phyloP scores from a whole-genome alignment of 2,797 vertebrate species.

The Octomys mimax region DNA sequence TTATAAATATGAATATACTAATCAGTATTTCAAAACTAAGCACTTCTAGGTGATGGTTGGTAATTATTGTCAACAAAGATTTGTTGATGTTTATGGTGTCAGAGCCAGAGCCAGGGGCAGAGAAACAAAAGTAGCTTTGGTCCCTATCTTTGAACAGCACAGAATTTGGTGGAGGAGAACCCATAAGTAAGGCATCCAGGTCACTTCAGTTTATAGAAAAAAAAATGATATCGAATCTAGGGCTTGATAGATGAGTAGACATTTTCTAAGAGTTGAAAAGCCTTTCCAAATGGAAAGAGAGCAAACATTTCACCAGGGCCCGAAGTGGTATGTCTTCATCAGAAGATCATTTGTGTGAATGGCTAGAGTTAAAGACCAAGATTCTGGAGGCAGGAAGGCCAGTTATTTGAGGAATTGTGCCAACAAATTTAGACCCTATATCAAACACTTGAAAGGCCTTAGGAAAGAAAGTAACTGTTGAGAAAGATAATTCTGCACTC shows the following conservation, averaged over 20 bases:
- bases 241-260: neutral
- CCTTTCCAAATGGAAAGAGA: neutral
- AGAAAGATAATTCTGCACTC: neutral
- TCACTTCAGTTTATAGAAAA: neutral
- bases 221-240: neutral
- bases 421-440: neutral
- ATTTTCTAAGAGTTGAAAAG: neutral
- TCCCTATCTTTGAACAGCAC: neutral
- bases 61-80: constrained; percentile 49
- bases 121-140: neutral
- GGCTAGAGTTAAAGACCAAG: neutral
- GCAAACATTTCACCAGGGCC: neutral
- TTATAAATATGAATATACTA: neutral
- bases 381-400: neutral
- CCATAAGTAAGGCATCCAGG: neutral
- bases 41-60: neutral
- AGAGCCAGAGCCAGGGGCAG: neutral
- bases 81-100: neutral
- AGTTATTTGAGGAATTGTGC: neutral
- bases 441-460: neutral
- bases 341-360: constrained; percentile 1
- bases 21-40: constrained; percentile 24
- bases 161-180: neutral
- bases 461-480: neutral
- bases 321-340: neutral